Evolutionary conservation across 2,797 vertebrate genomes (phyloP), one percentile per base, ranked within the genome.

Genomic region (Smutsia gigantea): DNA sequence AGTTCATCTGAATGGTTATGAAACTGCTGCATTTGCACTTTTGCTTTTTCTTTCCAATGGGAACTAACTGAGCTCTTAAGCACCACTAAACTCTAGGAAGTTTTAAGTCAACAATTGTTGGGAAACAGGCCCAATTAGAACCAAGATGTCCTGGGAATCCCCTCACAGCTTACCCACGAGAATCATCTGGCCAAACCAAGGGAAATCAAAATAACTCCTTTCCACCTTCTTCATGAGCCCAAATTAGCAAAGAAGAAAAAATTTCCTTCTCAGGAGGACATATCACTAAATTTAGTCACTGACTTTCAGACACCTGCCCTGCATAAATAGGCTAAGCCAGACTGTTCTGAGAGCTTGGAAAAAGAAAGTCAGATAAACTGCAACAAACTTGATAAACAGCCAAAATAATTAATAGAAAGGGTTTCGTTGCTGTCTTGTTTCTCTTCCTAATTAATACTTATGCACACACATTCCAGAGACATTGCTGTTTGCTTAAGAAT

Each of bases 361-460:
- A 91, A 68, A 85, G 87, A 94, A 96, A 89, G 55, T 39, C 95
- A 90, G 63, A 95, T 82, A 94, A 77, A 95, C 71, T 77, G 74
- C 61, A 97, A 90, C 74, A 95, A 97, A 93, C 93, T 49, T 95
- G 97, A 97, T 98, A 83, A 59, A 0, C 7, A 97, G 81, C 94
- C 78, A 98, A 97, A 95, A 96, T 87, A 96, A 97, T 96, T 96
- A 98, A 98, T 95, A 97, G 91, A 98, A 97, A 88, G 68, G 17
- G 49, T 96, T 98, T 96, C 69, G 77, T 69, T 96, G 74, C 89
- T 98, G 88, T 75, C 81, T 97, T 96, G 66, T 96, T 98, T 98
- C 90, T n/a, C 49, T 97, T 82, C 90, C 95, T 98, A 97, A 98
- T 98, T 98, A 98, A 97, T 98, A 98, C 97, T 98, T 97, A 97